These are phyloP conservation scores for Ascidia mentula DNA, from an alignment of 23 tunicate species.

Conservation along the genomic window DNA sequence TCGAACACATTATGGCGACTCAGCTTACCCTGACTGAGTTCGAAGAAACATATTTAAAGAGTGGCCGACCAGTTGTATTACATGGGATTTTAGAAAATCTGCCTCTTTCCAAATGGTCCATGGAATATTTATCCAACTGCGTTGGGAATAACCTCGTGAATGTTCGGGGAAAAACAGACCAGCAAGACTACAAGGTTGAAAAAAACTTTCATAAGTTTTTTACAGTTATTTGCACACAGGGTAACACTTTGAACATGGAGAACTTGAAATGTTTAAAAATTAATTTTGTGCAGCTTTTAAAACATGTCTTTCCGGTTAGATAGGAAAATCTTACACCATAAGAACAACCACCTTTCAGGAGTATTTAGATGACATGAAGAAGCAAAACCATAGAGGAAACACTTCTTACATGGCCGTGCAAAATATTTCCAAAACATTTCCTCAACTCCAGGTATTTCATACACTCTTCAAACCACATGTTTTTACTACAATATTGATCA, in stretches of 20 bases:
- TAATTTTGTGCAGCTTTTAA: no score
- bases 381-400: slow-evolving; percentile 26
- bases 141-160: slow-evolving; percentile 69
- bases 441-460: slow-evolving; percentile 44
- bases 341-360: slow-evolving; percentile 75
- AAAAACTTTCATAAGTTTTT: no score
- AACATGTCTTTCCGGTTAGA: slow-evolving; percentile 14
- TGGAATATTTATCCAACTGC: slow-evolving; percentile 53
- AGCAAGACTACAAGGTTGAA: slow-evolving; percentile 53
- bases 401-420: slow-evolving; percentile 96
- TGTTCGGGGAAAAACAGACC: slow-evolving; percentile 80
- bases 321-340: slow-evolving; percentile 71
- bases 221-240: no score
- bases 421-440: slow-evolving; percentile 83
- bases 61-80: slow-evolving; percentile 66
- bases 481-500: not conserved
- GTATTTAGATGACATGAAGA: slow-evolving; percentile 62
- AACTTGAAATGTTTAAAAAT: no score
- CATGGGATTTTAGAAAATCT: slow-evolving; percentile 36
- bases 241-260: no score
- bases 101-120: slow-evolving; percentile 63
- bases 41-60: slow-evolving; percentile 47
- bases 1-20: not conserved
- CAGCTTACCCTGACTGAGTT: slow-evolving; percentile 38
- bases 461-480: not conserved